Conservation (phyloP, 2,888 invertebrate genomes). For the Agriotes lineatus region DNA sequence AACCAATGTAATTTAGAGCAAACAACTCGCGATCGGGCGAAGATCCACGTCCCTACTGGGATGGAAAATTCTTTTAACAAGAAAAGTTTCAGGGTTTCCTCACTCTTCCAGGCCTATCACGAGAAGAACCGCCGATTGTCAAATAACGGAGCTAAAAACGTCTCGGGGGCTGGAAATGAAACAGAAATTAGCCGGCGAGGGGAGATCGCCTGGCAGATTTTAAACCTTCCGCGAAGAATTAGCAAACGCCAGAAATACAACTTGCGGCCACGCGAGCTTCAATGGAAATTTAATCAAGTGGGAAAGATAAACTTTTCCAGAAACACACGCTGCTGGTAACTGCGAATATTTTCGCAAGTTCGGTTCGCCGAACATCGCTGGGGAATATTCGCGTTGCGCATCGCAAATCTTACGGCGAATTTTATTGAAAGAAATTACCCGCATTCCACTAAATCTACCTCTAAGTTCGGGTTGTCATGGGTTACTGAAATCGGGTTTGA, state of each 20-base stretch:
- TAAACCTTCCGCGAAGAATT: no score
- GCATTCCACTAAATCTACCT: not conserved
- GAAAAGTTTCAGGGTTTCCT: slow-evolving; percentile 2
- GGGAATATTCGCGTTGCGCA: not conserved
- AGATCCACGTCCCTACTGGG: not conserved
- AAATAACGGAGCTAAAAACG: no score
- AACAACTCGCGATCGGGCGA: no score
- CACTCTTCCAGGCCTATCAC: not conserved
- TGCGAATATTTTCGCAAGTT: not conserved
- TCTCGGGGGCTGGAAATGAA: no score
- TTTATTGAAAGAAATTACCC: slow-evolving; percentile 4
- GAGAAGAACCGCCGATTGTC: not conserved
- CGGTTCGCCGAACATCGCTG: not conserved
- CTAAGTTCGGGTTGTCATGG: not conserved
- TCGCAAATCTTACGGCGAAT: not conserved
- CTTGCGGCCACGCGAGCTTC: no score
- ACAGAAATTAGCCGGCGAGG: no score
- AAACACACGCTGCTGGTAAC: no score
- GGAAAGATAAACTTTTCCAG: no score
- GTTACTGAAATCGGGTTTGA: not conserved
- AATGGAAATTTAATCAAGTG: no score
- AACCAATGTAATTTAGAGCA: no score
- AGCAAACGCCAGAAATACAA: no score
- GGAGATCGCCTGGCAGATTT: no score
- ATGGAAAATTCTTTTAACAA: not conserved